These are phyloP conservation scores for Heliconius congener DNA, from an alignment of 1,140 invertebrate species.

Conservation along the genomic window DNA sequence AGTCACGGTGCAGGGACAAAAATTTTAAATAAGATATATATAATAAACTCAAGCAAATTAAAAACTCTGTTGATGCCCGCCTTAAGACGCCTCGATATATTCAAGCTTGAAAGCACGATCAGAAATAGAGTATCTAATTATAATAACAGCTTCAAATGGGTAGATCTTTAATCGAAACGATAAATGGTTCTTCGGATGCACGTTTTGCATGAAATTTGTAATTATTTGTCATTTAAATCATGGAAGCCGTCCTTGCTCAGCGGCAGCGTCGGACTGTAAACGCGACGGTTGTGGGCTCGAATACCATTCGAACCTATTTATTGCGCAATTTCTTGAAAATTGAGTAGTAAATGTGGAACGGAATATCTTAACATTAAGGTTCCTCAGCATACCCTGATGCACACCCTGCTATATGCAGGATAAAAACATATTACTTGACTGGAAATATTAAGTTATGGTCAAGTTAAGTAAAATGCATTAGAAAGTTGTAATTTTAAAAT, in stretches of 20 bases:
- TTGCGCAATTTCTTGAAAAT: no score
- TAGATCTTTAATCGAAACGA: slow-evolving; percentile 10
- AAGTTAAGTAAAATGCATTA: no score
- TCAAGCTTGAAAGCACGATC: slow-evolving; percentile 7
- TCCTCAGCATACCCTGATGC: background rate
- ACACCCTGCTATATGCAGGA: background rate
- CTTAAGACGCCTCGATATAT: slow-evolving; percentile 25
- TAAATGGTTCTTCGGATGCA: background rate
- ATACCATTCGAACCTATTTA: background rate
- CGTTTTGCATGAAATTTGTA: slow-evolving; percentile 3
- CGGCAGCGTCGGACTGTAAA: background rate
- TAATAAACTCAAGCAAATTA: background rate
- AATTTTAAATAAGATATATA: background rate
- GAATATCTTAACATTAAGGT: background rate
- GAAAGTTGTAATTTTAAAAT: no score
- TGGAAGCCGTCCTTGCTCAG: background rate
- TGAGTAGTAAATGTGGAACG: no score
- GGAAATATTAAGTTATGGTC: no score
- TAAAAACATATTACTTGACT: background rate
- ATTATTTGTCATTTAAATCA: background rate
- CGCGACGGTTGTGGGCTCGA: background rate
- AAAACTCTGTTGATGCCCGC: background rate
- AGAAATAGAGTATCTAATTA: slow-evolving; percentile 13
- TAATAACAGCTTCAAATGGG: slow-evolving; percentile 10
- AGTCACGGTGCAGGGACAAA: no score